phyloP scores from a whole-genome alignment of 2,888 invertebrate genomes.

The Pristionchus fissidentatus region DNA sequence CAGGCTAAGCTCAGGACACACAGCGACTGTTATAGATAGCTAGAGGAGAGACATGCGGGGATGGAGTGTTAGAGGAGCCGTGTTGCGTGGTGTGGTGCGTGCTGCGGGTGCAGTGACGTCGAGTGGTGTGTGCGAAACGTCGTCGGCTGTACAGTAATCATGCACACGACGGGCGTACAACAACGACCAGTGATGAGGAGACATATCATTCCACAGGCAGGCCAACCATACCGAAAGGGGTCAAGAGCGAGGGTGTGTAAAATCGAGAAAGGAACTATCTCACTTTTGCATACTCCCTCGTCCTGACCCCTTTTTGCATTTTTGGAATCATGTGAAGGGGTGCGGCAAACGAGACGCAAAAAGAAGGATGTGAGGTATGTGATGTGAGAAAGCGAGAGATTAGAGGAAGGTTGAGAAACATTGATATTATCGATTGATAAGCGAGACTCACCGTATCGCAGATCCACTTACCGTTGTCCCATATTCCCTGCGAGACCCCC shows the following conservation, averaged over 20 bases:
- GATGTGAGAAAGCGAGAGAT: slow-evolving; percentile 29
- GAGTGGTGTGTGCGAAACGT: neutral
- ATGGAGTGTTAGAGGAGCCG: neutral
- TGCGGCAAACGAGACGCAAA: neutral
- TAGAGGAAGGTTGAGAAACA: neutral
- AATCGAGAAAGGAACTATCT: no score
- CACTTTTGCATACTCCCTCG: no score
- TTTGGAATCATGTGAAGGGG: no score
- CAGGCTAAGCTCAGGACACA: neutral
- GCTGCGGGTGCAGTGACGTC: neutral
- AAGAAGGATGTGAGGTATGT: neutral
- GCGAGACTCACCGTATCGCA: neutral
- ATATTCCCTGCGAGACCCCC: neutral
- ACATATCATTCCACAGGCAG: no score
- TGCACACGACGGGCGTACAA: slow-evolving; percentile 42
- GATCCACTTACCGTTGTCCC: neutral
- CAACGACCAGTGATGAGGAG: no score
- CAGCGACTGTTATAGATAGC: slow-evolving; percentile 24
- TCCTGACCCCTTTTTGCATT: no score
- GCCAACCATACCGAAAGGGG: no score
- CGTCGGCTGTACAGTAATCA: no score
- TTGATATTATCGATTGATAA: neutral
- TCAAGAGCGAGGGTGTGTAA: no score
- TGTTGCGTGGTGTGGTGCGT: neutral
- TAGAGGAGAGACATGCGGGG: no score